A percentile compares a stretch with the other conserved stretches of the same genome.
Evolutionary conservation across 2,888 invertebrate genomes (phyloP).

Genomic region (Rhopalosiphum nymphaeae): DNA sequence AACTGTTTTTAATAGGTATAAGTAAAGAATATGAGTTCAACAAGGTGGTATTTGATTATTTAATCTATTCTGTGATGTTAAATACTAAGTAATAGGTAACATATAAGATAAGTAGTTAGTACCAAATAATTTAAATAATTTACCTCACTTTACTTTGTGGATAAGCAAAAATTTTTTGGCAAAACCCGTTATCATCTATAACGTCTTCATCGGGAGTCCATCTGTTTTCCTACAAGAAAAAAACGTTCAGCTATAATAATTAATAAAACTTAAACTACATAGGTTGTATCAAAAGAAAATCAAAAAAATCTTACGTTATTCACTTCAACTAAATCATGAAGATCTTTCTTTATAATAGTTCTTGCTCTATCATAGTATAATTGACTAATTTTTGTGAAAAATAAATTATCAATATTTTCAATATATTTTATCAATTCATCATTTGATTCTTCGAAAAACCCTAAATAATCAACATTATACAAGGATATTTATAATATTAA

Average conservation of each 20-base stretch:
- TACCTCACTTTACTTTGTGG: slow-evolving; percentile 64
- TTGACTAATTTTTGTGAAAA: slow-evolving; percentile 66
- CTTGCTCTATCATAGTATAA: slow-evolving; percentile 64
- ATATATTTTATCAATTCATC: slow-evolving; percentile 57
- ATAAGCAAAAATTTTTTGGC: slow-evolving; percentile 54
- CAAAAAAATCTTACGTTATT: slow-evolving; percentile 24
- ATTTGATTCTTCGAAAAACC: slow-evolving; percentile 59
- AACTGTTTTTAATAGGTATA: not conserved
- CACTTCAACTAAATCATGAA: slow-evolving; percentile 66
- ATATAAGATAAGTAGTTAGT: not conserved
- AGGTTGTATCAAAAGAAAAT: not conserved
- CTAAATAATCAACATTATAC: slow-evolving; percentile 32
- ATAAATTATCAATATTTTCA: slow-evolving; percentile 65
- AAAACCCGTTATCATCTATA: slow-evolving; percentile 37
- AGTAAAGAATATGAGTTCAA: not conserved
- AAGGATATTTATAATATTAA: not conserved
- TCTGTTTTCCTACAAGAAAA: slow-evolving; percentile 30
- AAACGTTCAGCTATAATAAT: not conserved
- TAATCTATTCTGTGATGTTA: too few relatives aligned
- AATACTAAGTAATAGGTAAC: not conserved
- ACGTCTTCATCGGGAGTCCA: not conserved
- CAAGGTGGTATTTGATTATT: not conserved
- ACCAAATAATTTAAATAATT: not conserved
- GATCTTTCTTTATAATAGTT: slow-evolving; percentile 65
- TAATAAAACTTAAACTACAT: too few relatives aligned